Conservation (phyloP, 2,113 vertebrate species). For the Gadus chalcogrammus region DNA sequence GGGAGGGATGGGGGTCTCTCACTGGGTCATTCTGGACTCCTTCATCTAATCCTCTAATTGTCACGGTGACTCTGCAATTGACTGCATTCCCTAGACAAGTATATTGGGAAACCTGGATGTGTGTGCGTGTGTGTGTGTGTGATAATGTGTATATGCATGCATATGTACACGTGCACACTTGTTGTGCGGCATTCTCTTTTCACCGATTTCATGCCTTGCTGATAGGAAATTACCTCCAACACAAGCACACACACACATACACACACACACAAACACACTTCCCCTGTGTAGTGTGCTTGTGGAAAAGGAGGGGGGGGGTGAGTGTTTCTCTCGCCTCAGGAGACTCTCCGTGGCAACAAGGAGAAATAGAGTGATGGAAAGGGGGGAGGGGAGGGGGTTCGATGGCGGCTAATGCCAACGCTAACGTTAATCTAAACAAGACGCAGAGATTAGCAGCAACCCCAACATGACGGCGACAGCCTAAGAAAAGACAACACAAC, state of each 20-base stretch:
- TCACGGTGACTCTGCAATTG: background rate
- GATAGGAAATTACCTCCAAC: constrained; percentile 93
- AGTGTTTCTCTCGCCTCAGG: constrained; percentile 90
- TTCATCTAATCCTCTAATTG: constrained; percentile 1
- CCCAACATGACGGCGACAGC: too few species aligned
- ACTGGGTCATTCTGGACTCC: background rate
- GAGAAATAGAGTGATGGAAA: constrained; percentile 85
- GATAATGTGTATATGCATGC: background rate
- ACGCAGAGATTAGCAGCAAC: constrained; percentile 33
- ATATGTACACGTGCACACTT: constrained; percentile 53
- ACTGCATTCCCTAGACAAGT: background rate
- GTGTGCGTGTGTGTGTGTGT: background rate
- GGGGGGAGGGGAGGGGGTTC: constrained; percentile 69
- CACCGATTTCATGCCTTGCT: constrained; percentile 94
- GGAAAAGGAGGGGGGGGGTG: constrained; percentile 81
- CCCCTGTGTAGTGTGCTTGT: constrained; percentile 75
- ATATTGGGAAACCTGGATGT: background rate
- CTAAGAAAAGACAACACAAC: too few species aligned
- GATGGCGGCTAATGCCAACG: constrained; percentile 90
- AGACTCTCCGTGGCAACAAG: constrained; percentile 90
- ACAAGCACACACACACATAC: too few species aligned
- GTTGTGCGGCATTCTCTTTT: constrained; percentile 86
- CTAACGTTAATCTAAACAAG: constrained; percentile 69
- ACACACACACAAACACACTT: too few species aligned
- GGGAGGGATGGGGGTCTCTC: background rate